Evolutionary conservation across 1,140 invertebrate species (phyloP).

Genomic region (Nixonia krombeini): DNA sequence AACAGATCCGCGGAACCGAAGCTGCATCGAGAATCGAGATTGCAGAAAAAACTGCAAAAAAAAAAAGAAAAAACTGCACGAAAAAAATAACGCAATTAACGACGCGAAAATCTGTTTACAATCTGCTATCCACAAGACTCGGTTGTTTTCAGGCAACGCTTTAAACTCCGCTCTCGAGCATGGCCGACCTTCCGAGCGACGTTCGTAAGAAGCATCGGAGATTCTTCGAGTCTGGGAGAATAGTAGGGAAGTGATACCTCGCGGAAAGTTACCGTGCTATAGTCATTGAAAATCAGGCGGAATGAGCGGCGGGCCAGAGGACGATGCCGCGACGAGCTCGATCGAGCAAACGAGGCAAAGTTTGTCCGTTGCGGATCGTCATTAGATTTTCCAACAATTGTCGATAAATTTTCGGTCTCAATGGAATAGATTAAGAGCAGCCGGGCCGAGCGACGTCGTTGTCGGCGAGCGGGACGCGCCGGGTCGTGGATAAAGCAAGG

Average conservation of each 20-base stretch:
- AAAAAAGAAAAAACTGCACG: too few relatives aligned
- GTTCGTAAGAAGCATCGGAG: conserved; percentile 34
- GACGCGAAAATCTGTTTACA: conserved; percentile 8
- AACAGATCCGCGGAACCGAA: too few relatives aligned
- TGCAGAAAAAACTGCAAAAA: too few relatives aligned
- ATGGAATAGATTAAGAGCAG: conserved; percentile 49
- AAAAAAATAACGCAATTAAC: too few relatives aligned
- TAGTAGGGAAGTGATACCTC: conserved; percentile 38
- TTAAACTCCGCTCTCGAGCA: conserved; percentile 34
- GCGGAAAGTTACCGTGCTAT: conserved; percentile 30
- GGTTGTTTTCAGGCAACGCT: conserved; percentile 21
- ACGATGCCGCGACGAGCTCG: conserved; percentile 21
- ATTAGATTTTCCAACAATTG: conserved; percentile 49
- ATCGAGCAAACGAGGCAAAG: conserved; percentile 44
- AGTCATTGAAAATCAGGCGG: conserved; percentile 42
- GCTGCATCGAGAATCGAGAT: too few relatives aligned
- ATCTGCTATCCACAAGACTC: too few relatives aligned
- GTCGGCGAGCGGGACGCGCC: too few relatives aligned
- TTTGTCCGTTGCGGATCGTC: conserved; percentile 41
- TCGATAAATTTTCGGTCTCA: conserved; percentile 48
- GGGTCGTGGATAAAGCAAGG: too few relatives aligned
- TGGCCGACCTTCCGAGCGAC: conserved; percentile 29
- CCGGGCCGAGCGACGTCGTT: conserved; percentile 33
- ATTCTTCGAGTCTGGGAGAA: conserved; percentile 27
- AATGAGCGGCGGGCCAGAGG: conserved; percentile 29